phyloP scores from a whole-genome alignment of 2,888 invertebrate genomes.

The Ormyrus labotus region DNA sequence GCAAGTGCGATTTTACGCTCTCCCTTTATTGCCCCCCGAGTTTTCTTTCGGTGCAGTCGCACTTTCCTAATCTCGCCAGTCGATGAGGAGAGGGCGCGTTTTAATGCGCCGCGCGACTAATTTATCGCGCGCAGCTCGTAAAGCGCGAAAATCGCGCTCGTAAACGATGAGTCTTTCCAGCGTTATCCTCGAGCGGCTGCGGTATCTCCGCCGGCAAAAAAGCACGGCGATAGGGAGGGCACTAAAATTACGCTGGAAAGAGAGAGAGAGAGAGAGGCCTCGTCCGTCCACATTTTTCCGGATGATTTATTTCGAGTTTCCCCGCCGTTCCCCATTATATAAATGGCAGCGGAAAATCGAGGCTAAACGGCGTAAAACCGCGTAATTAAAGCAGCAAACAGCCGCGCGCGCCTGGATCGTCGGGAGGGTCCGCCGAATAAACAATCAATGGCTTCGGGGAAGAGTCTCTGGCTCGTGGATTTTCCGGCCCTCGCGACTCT shows the following conservation, averaged over 20 bases:
- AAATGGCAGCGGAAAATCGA: no score
- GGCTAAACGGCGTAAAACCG: no score
- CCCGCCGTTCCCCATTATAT: no score
- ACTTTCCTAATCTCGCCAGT: background rate
- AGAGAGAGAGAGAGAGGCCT: no score
- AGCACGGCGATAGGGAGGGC: background rate
- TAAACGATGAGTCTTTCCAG: conserved; percentile 24
- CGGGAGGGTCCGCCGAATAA: background rate
- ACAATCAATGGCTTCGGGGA: conserved; percentile 12
- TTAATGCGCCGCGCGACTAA: background rate
- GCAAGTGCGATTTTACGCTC: no score
- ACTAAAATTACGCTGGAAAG: no score
- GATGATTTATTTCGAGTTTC: no score
- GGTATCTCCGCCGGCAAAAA: background rate
- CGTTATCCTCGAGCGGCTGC: conserved; percentile 14
- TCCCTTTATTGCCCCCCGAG: background rate
- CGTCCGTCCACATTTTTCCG: no score
- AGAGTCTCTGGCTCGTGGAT: background rate
- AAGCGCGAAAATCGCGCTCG: conserved; percentile 17
- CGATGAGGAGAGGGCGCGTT: background rate
- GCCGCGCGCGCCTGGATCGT: no score
- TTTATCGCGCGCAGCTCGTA: conserved; percentile 16
- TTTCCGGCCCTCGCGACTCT: conserved; percentile 33
- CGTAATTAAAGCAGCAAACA: no score
- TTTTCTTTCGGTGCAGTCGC: background rate